Conservation (phyloP, 2,113 vertebrate genomes). For the Pardalotus punctatus region DNA sequence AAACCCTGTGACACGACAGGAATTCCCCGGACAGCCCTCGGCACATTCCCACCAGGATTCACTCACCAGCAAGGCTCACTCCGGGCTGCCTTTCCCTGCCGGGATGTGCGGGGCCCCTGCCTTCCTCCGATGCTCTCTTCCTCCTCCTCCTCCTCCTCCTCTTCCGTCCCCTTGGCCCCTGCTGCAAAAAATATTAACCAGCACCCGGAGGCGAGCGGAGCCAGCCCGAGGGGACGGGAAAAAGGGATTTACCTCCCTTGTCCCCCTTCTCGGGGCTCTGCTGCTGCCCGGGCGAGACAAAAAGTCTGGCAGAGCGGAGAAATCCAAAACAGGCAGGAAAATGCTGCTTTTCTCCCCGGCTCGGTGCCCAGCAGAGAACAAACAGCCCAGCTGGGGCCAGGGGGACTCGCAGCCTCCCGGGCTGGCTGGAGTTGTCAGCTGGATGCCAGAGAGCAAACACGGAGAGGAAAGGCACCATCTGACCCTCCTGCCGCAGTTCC, state of each 20-base stretch:
- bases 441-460: conserved; percentile 47
- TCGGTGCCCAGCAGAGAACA: not conserved
- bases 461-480: not conserved
- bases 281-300: not conserved
- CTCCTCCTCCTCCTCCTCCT: conserved; percentile 17
- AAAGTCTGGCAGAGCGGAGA: not conserved
- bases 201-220: not conserved
- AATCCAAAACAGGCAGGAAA: not conserved
- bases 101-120: not conserved
- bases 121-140: conserved; percentile 20
- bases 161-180: not conserved
- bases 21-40: not conserved
- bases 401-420: not conserved
- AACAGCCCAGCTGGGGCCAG: conserved; percentile 19
- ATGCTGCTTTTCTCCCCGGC: not conserved
- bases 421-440: not conserved
- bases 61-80: not conserved
- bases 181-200: conserved; percentile 52
- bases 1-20: not conserved
- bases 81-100: not conserved
- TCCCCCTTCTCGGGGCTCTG: not conserved
- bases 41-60: not conserved
- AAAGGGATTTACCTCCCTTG: not conserved
- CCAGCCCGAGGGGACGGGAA: rapidly evolving
- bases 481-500: not conserved